These are phyloP conservation scores for Calcarius lapponicus DNA, from an alignment of 2,797 vertebrate genomes.

Conservation along the genomic window DNA sequence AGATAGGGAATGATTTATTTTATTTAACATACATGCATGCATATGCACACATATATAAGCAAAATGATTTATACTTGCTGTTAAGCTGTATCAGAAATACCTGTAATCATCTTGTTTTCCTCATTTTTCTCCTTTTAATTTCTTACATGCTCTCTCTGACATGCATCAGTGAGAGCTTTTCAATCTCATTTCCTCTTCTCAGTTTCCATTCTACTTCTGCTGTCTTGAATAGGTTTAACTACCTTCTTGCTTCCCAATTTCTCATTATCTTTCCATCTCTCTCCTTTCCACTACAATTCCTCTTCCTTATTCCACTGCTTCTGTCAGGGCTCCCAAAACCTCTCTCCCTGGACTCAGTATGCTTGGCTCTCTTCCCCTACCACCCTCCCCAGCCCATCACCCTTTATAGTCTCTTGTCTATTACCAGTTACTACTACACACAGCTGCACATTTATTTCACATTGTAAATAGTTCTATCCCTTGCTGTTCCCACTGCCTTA, in stretches of 20 bases:
- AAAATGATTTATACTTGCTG: background rate
- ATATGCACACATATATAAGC: background rate
- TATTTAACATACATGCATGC: background rate
- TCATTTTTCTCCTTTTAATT: background rate
- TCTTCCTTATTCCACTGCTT: background rate
- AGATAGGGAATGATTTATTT: background rate
- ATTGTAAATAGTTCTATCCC: background rate
- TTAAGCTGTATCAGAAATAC: background rate
- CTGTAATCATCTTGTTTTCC: background rate
- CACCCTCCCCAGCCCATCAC: background rate
- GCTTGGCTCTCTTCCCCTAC: background rate
- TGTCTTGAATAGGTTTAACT: background rate
- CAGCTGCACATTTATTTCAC: background rate
- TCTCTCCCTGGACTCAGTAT: background rate
- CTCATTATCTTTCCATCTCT: background rate
- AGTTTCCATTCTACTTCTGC: background rate
- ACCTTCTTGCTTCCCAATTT: background rate
- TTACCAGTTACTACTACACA: background rate
- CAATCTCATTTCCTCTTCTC: constrained; percentile 4
- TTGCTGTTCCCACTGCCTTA: background rate
- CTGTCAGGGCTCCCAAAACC: background rate
- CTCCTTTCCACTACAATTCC: background rate
- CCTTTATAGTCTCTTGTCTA: background rate
- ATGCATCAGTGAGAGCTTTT: background rate
- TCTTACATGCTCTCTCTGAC: background rate